Conservation (phyloP, 2,888 invertebrate genomes). For the Tribolium freemani region DNA sequence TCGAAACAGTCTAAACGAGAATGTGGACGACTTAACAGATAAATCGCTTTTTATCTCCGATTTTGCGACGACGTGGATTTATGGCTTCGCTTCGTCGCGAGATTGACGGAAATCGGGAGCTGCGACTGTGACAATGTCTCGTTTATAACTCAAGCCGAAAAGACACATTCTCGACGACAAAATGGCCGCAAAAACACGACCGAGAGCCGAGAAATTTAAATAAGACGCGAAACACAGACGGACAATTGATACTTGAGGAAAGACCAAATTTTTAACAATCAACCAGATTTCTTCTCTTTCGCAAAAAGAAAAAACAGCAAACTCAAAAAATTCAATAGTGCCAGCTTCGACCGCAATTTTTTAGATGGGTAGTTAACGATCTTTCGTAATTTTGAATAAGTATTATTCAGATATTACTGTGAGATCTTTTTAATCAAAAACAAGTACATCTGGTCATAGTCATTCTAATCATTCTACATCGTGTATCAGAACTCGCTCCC, state of each 20-base stretch:
- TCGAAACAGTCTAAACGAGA: conserved; percentile 55
- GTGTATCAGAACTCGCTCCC: no score
- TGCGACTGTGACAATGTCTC: conserved; percentile 60
- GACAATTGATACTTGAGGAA: background rate
- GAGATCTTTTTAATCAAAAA: no score
- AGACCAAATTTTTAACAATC: background rate
- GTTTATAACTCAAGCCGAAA: conserved; percentile 61
- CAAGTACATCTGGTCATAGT: no score
- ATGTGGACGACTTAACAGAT: conserved; percentile 60
- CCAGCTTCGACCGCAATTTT: no score
- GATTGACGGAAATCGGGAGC: conserved; percentile 66
- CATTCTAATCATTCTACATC: no score
- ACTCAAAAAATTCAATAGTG: no score
- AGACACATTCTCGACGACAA: conserved; percentile 63
- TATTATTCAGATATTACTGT: no score
- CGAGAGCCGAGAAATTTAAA: conserved; percentile 61
- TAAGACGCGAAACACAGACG: conserved; percentile 53
- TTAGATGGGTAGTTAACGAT: no score
- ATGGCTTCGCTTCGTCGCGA: conserved; percentile 57
- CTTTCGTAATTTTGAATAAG: no score
- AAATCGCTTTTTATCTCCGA: conserved; percentile 67
- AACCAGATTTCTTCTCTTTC: no score
- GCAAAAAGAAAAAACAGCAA: no score
- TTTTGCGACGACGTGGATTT: conserved; percentile 64
- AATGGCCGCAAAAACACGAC: conserved; percentile 62